Evolutionary conservation across 2,113 vertebrate species (phyloP).

Genomic region (Tichodroma muraria): DNA sequence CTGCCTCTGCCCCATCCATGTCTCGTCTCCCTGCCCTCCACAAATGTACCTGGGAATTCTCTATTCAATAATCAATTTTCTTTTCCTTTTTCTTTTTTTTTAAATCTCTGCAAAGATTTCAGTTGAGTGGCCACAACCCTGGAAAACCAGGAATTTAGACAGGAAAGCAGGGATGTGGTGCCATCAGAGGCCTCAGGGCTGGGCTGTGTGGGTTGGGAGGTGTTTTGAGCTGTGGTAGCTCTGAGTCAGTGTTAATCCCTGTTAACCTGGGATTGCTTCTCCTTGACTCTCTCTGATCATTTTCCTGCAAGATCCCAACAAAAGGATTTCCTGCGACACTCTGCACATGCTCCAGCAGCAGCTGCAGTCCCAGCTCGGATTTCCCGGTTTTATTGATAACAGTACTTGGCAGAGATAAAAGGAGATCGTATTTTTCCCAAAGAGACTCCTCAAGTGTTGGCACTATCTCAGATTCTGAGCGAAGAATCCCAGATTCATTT

Average conservation of each 20-base stretch:
- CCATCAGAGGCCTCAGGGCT: not conserved
- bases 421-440: not conserved
- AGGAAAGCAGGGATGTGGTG: accelerated
- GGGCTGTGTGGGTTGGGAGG: not conserved
- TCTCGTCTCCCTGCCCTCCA: not conserved
- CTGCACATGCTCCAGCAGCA: not conserved
- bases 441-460: not conserved
- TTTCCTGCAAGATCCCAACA: not conserved
- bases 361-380: not conserved
- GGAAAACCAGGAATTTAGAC: accelerated
- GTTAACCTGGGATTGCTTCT: not conserved
- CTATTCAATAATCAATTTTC: not conserved
- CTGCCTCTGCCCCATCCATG: not conserved
- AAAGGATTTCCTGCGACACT: not conserved
- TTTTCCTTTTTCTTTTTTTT: too few relatives aligned
- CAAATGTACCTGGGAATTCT: not conserved
- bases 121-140: accelerated
- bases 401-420: not conserved
- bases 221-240: not conserved
- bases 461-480: not conserved
- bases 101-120: not conserved
- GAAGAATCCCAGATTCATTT: not conserved
- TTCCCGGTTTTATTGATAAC: not conserved
- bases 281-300: not conserved
- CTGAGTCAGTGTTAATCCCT: not conserved